Percentiles rank a stretch among this genome's conserved stretches.
Evolutionary conservation across 2,888 invertebrate genomes (phyloP).

Genomic region (Sphaerolaimus hirsutus): DNA sequence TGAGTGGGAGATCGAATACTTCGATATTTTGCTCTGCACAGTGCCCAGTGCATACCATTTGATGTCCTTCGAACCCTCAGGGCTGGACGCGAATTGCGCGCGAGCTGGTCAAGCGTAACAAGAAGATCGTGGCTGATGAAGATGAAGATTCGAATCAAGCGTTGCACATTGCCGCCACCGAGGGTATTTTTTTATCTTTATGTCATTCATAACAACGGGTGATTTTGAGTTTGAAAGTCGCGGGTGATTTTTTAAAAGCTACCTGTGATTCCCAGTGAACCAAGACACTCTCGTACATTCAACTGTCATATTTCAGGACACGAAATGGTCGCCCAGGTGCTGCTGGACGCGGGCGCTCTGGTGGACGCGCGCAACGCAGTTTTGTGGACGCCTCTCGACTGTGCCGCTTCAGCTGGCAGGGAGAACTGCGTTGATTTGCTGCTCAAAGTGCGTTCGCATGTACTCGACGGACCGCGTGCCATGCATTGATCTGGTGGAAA

Average conservation of each 20-base stretch:
- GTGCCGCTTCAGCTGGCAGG: conserved; percentile 29
- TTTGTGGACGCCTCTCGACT: conserved; percentile 31
- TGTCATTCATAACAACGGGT: no score
- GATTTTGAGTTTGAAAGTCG: no score
- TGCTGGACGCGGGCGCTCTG: conserved; percentile 29
- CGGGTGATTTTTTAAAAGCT: no score
- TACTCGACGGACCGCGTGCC: no score
- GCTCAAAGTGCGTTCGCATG: no score
- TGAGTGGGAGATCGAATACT: no score
- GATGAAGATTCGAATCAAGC: conserved; percentile 30
- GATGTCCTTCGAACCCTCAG: no score
- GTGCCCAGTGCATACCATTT: no score
- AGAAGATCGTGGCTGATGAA: conserved; percentile 26
- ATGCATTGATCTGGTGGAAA: no score
- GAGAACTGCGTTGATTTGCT: conserved; percentile 23
- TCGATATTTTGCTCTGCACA: no score
- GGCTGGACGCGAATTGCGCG: conserved; percentile 13
- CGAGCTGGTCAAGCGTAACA: conserved; percentile 22
- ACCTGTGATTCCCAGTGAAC: no score
- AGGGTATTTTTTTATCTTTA: conserved; percentile 10
- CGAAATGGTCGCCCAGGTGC: conserved; percentile 23
- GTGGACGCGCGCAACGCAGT: conserved; percentile 29
- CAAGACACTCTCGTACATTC: no score
- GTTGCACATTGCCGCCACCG: conserved; percentile 27
- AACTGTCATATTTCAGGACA: conserved; percentile 21